Evolutionary conservation across 2,113 vertebrate genomes (phyloP), one percentile per base, ranked within the genome.

Genomic region (Apeltes quadracus): DNA sequence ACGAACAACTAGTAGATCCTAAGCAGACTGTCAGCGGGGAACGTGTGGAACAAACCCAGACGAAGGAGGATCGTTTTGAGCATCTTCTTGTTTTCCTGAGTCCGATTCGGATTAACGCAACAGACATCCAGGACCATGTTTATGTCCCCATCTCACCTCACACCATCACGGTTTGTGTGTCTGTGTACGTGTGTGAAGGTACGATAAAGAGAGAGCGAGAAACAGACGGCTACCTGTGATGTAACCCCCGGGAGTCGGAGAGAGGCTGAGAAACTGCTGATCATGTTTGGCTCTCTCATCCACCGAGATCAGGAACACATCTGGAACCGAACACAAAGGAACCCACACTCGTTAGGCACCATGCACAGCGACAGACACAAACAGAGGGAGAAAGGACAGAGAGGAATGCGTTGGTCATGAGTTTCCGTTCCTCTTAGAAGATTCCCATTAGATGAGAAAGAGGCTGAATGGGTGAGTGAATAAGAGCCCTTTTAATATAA

Each of bases 261-360:
- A 93, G 88, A 99, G 93, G 89, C 96, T 97, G 76, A 95, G 97
- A 90, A 99, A 99, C 92, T 99, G 98, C 68, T 99, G 98, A 87
- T 99, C 98, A 90, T 99, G 95, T 90, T 99, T 99, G 16, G 94
- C 95, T 95, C 98, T 93, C 84, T 99, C 98, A 76, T 99, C 97
- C 91, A 94, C 93, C 41, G 96, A 98, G 90, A 99, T 96, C 84
- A 96, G 94, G 95, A 97, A 99, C 89, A 96, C 93, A 91, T 99
- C 97, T 92, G 87, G 80, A n/a, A 83, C 96, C 96, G 97, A 76
- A 48, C 43, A 44, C 46, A 48, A n/a, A 48, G 6, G 58, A 67
- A 73, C 14, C 20, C 2, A 39, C 43, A 62, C 3, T 75, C 41
- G 23, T 69, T 1, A 76, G 2, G 59, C 29, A 54, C 8, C 38